Conservation (phyloP, 2,797 vertebrate genomes). For the Caiman crocodilus region DNA sequence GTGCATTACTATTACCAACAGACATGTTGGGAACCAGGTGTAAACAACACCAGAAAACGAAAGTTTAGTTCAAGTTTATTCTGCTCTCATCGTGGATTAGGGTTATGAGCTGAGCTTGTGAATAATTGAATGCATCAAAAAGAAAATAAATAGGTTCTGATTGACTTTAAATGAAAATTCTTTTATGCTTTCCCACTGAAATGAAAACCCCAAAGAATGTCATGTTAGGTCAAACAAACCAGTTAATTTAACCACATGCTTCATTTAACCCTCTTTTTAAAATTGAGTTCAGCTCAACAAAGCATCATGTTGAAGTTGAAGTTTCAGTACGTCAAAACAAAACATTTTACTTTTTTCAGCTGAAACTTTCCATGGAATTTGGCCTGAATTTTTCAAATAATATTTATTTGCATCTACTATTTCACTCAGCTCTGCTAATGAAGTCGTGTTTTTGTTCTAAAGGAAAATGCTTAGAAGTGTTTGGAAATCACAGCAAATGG, state of each 20-base stretch:
- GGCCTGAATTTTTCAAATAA: too few species aligned
- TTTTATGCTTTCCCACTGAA: neutral
- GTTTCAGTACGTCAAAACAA: too few species aligned
- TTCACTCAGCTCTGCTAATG: too few species aligned
- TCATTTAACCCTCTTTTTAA: too few species aligned
- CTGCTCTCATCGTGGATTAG: neutral
- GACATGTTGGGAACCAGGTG: neutral
- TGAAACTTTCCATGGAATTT: too few species aligned
- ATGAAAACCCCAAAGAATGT: neutral
- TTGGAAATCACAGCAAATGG: neutral
- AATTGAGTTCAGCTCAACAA: too few species aligned
- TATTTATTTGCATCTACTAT: too few species aligned
- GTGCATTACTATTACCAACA: neutral
- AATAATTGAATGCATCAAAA: neutral
- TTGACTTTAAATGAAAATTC: too few species aligned
- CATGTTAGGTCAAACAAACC: neutral
- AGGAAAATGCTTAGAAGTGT: neutral
- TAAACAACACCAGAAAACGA: neutral
- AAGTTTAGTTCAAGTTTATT: neutral
- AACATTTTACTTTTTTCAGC: too few species aligned
- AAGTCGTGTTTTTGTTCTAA: neutral
- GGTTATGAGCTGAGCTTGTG: neutral
- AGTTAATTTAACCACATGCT: too few species aligned
- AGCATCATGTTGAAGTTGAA: too few species aligned
- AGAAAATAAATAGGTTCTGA: too few species aligned